Base-by-base conservation (phyloP, 2,797 vertebrate genomes). In the Semotilus atromaculatus region DNA sequence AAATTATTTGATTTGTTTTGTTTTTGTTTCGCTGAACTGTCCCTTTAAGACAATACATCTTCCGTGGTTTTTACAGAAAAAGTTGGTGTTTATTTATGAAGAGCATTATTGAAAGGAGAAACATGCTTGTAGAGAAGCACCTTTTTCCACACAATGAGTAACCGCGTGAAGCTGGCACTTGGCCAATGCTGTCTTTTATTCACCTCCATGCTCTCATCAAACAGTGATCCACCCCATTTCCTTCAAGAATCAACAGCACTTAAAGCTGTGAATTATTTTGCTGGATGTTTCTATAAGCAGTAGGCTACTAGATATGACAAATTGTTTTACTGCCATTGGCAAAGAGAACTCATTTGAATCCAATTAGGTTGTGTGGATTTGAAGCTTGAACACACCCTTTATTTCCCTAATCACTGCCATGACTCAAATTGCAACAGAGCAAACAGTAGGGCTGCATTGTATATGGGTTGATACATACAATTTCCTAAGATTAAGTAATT, bases 401-500 rank as follows among this genome's bases (percentile, higher is more conserved):
- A 80, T 83, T 82, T 78, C 72, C 45, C 72, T 80, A 83, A 80
- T 82, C 51, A 75, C 38, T 36, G 43, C 75, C 31, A 85, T 82
- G 86, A 83, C 77, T 85, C 87, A 82, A 55, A 86, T 84, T 88
- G 82, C 45, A 76, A 68, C 38, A 83, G 58, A 66, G 67, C 73
- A 77, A 85, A 70, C 85, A 87, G 81, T 86, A 72, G 71, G n/a
- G 84, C 74, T 66, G 67, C 64, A 85, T 76, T 76, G 84, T 89
- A 87, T 71, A 86, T 48, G 88, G 76, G 85, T 91, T 91, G 88
- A 88, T 67, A 86, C 87, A 89, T 79, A 83, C 40, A 89, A 88
- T 83, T 88, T 90, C 86, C 91, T 86, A 87, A 86, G 88, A 88
- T 86, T 85, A 93, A 92, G 87, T 88, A 83, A 88, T 89, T 91